Conservation (phyloP, 2,113 vertebrate species). For the Oophaga pumilio region DNA sequence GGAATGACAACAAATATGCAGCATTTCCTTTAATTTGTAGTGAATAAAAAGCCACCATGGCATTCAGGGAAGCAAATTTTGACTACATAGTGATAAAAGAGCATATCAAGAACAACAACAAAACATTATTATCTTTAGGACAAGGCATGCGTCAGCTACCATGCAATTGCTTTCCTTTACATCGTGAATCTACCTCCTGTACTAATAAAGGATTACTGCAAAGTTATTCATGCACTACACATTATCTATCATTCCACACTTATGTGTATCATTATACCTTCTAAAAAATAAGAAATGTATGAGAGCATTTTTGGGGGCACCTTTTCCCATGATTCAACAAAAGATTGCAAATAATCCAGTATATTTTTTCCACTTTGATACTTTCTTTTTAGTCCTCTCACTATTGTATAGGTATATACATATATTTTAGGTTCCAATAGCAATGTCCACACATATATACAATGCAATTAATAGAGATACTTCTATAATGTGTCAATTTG, state of each 20-base stretch:
- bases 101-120: slow-evolving; percentile 58
- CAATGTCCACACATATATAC: neutral
- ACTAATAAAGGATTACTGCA: slow-evolving; percentile 72
- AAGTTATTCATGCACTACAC: slow-evolving; percentile 76
- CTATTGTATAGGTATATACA: neutral
- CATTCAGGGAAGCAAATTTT: neutral
- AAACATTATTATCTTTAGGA: slow-evolving; percentile 77
- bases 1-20: slow-evolving; percentile 6
- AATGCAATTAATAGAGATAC: neutral
- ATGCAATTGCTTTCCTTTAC: slow-evolving; percentile 74
- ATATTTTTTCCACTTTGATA: neutral
- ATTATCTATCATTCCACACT: slow-evolving; percentile 71
- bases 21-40: neutral
- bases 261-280: neutral
- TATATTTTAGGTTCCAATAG: neutral
- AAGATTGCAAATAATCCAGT: neutral
- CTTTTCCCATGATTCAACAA: neutral
- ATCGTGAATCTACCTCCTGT: slow-evolving; percentile 68
- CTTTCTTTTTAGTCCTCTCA: neutral
- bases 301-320: slow-evolving; percentile 45
- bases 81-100: neutral
- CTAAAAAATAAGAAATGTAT: neutral
- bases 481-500: neutral
- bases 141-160: slow-evolving; percentile 83
- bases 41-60: neutral